Evolutionary conservation across 2,797 vertebrate genomes (phyloP).

Genomic region (Peromyscus aztecus): DNA sequence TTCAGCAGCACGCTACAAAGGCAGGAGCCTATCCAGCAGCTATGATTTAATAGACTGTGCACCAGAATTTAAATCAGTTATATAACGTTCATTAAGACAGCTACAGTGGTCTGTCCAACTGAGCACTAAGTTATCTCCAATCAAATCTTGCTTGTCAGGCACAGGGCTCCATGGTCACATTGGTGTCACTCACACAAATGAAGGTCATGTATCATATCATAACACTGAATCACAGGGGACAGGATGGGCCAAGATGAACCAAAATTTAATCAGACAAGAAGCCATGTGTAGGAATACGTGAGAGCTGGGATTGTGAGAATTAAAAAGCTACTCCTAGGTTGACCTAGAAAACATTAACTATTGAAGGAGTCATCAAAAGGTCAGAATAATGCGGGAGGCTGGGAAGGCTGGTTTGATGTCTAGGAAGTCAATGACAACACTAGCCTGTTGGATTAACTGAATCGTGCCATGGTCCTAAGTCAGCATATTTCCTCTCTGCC

Average conservation of each 20-base stretch:
- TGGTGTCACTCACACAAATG: neutral
- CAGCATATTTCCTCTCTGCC: neutral
- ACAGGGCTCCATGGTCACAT: neutral
- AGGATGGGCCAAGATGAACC: neutral
- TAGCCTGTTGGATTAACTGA: neutral
- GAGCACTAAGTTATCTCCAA: neutral
- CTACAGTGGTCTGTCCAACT: neutral
- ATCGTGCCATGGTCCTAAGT: neutral
- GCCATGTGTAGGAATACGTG: neutral
- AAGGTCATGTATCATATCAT: neutral
- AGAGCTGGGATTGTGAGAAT: neutral
- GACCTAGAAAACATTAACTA: neutral
- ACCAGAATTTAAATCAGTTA: constrained; percentile 51
- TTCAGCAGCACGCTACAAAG: constrained; percentile 49
- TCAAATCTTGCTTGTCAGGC: constrained; percentile 12
- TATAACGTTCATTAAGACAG: constrained; percentile 31
- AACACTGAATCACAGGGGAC: neutral
- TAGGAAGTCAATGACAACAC: neutral
- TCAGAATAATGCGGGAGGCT: neutral
- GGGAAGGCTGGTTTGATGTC: neutral
- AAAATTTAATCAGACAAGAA: neutral
- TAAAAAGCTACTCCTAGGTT: neutral
- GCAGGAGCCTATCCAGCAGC: neutral
- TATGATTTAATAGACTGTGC: constrained; percentile 64
- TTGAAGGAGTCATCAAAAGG: neutral